Evolutionary conservation across 2,888 invertebrate genomes (phyloP), one percentile per base, ranked within the genome.

Genomic region (Zonitis immaculata): DNA sequence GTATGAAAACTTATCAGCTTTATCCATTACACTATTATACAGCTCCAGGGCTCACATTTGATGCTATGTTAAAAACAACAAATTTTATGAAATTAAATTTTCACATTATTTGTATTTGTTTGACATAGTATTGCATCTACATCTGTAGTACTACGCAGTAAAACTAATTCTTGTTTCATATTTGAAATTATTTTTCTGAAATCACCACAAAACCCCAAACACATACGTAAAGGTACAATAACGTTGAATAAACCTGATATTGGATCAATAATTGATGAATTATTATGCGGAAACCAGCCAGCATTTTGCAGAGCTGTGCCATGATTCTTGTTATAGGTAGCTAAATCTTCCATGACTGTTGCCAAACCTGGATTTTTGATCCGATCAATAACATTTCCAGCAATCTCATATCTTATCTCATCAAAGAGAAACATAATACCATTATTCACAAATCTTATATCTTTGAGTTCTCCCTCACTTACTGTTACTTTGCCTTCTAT

Each of bases 291-390:
- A 45, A 44, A 49, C 52, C 49, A 52, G 8, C 56, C 56, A 25
- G 48, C 48, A 46, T 49, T 56, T 52, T 52, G 20, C 5, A 56
- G 32, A 44, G 35, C 32, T 8, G 14, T 22, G 28, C 44, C 39
- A 44, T 51, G 39, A 30, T 35, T 44, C 35, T 7, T 6, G 6
- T 26, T 26, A 6, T 26, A 26, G 6, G 26, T 7, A 80, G 26
- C 26, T 26, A 77, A 72, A 76, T 79, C 79, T 26, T 26, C 6
- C 26, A 26, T 26, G 1, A 26, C 26, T 2, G 79, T 22, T 22
- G 22, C 22, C 22, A 22, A 5, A 22, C 22, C 22, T 4, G 22
- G 22, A 5, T 22, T 22, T 22, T 22, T 22, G 22, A 22, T 22
- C 3, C 22, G 22, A 22, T 22, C 22, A 5, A 22, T 22, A 3